Percentiles rank a stretch among this genome's conserved stretches.
Conservation (phyloP, 2,797 vertebrate species). For the Paratrypauchen microcephalus region DNA sequence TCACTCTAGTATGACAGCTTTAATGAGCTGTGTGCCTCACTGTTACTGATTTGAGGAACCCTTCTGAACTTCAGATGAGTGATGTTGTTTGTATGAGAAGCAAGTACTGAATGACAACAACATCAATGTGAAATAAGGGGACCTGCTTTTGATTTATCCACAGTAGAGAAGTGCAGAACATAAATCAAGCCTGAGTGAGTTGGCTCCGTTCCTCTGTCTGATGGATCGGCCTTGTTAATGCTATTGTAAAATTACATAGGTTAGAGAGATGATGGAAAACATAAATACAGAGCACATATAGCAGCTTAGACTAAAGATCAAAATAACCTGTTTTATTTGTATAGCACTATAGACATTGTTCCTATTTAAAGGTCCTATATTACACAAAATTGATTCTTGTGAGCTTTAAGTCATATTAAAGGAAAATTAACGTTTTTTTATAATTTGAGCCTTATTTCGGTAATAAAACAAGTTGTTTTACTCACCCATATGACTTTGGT, state of each 20-base stretch:
- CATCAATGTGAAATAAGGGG: constrained; percentile 23
- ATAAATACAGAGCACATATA: constrained; percentile 34
- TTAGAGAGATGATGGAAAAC: constrained; percentile 48
- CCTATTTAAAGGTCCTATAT: too few species aligned
- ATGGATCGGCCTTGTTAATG: constrained; percentile 34
- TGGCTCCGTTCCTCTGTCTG: constrained; percentile 18
- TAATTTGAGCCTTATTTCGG: too few species aligned
- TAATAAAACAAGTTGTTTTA: too few species aligned
- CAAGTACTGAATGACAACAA: constrained; percentile 5
- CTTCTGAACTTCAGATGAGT: neutral
- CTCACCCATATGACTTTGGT: too few species aligned
- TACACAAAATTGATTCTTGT: too few species aligned
- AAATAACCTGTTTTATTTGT: neutral
- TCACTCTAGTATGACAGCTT: constrained; percentile 10
- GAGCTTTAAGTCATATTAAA: too few species aligned
- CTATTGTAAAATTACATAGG: constrained; percentile 36
- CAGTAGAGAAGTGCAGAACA: constrained; percentile 22
- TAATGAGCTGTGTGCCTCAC: constrained; percentile 19
- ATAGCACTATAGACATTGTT: neutral
- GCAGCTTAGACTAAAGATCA: constrained; percentile 33
- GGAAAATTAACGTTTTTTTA: too few species aligned
- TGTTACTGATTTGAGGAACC: neutral
- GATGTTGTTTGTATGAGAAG: constrained; percentile 10
- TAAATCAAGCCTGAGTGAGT: constrained; percentile 26
- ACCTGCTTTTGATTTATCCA: constrained; percentile 32